Evolutionary conservation across 2,888 invertebrate species (phyloP).

Genomic region (Pristionchus japonicus): DNA sequence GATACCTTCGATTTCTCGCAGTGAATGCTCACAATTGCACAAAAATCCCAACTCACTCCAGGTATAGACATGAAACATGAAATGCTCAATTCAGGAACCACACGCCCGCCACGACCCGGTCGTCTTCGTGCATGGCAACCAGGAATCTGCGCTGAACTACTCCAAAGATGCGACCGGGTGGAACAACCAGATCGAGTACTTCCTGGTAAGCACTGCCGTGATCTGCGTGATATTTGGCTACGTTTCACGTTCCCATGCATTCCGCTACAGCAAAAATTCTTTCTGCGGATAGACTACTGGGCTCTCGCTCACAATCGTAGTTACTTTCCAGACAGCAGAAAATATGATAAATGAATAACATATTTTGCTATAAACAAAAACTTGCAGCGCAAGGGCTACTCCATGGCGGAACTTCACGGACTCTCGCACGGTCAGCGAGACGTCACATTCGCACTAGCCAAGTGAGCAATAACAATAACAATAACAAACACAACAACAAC

Average conservation of each 20-base stretch:
- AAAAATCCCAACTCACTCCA: no score
- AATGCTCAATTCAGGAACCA: conserved; percentile 27
- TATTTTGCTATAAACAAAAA: no score
- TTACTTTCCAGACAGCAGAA: no score
- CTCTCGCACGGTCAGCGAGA: conserved; percentile 57
- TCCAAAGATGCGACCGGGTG: background rate
- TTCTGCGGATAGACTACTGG: no score
- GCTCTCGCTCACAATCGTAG: no score
- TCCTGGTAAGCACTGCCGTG: conserved; percentile 23
- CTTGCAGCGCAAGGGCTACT: conserved; percentile 48
- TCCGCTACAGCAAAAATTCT: no score
- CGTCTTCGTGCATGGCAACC: conserved; percentile 16
- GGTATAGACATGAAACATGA: no score
- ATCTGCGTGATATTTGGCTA: background rate
- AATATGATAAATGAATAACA: no score
- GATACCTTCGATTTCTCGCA: no score
- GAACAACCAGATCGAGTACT: conserved; percentile 13
- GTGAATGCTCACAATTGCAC: no score
- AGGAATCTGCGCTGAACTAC: background rate
- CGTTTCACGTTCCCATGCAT: background rate
- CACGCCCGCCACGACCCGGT: background rate
- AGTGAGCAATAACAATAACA: background rate
- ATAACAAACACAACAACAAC: background rate
- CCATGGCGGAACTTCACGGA: conserved; percentile 55
- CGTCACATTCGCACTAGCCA: conserved; percentile 1